Percentiles rank a stretch among this genome's conserved stretches.
Conservation (phyloP, 2,113 vertebrate genomes). For the Eurypyga helias region DNA sequence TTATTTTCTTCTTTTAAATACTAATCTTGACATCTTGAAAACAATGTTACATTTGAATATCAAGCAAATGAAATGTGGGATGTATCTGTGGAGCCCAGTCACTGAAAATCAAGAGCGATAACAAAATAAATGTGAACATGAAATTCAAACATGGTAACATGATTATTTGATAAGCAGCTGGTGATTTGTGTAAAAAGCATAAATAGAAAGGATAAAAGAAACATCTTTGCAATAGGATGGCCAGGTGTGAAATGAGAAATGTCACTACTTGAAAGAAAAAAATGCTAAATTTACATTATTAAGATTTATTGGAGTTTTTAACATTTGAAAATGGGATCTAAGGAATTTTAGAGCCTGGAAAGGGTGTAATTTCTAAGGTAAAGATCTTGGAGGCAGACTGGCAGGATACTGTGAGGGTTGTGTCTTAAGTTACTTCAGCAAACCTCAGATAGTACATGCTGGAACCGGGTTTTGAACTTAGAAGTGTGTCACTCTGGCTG, state of each 20-base stretch:
- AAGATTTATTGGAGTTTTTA: not conserved
- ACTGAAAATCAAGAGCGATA: not conserved
- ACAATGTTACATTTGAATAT: not conserved
- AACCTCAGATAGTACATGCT: not conserved
- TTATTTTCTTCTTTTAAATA: not conserved
- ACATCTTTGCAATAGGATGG: not conserved
- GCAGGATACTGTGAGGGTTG: not conserved
- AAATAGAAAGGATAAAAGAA: not conserved
- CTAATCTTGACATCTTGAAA: not conserved
- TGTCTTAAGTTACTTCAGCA: not conserved
- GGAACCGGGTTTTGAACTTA: not conserved
- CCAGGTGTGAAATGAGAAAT: not conserved
- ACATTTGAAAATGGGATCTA: not conserved
- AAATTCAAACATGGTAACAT: not conserved
- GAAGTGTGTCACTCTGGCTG: not conserved
- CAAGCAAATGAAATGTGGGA: not conserved
- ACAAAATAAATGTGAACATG: not conserved
- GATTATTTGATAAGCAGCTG: not conserved
- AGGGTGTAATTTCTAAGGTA: not conserved
- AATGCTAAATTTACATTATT: not conserved
- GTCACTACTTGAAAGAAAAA: not conserved
- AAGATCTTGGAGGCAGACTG: not conserved
- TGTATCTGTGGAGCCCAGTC: not conserved
- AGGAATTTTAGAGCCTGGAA: not conserved
- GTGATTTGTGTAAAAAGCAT: not conserved